phyloP scores from a whole-genome alignment of 2,113 vertebrate genomes.

The Fulica atra region DNA sequence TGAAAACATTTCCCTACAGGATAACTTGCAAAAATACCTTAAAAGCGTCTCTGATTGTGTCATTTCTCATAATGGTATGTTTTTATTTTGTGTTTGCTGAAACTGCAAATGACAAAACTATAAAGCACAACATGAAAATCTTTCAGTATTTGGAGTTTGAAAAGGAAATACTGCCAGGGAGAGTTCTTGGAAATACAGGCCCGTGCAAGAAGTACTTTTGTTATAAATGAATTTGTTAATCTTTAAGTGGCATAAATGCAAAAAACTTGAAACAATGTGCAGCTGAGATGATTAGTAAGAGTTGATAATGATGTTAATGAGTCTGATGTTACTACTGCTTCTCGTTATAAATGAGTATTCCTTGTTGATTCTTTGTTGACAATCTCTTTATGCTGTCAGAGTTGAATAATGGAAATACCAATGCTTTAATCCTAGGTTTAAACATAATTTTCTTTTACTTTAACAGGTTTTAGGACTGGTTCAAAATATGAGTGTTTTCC shows the following conservation, averaged over 20 bases:
- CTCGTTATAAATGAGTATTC: neutral
- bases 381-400: neutral
- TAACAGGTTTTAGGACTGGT: constrained; percentile 91
- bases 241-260: neutral
- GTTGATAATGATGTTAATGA: neutral
- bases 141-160: neutral
- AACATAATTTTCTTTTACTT: constrained; percentile 34
- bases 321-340: neutral
- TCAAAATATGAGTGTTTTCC: constrained; percentile 98
- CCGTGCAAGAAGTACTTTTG: neutral
- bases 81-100: constrained; percentile 12
- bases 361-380: neutral
- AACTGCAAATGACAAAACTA: neutral
- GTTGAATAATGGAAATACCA: neutral
- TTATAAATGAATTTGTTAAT: neutral
- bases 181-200: neutral
- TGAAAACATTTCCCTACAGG: neutral
- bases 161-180: neutral
- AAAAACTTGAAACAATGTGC: neutral
- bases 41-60: neutral
- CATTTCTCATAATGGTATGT: neutral
- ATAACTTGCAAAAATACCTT: neutral
- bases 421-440: neutral
- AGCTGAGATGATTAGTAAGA: neutral
- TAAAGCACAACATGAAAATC: neutral